Conservation (phyloP, 2,113 vertebrate genomes). For the Chauna torquata region DNA sequence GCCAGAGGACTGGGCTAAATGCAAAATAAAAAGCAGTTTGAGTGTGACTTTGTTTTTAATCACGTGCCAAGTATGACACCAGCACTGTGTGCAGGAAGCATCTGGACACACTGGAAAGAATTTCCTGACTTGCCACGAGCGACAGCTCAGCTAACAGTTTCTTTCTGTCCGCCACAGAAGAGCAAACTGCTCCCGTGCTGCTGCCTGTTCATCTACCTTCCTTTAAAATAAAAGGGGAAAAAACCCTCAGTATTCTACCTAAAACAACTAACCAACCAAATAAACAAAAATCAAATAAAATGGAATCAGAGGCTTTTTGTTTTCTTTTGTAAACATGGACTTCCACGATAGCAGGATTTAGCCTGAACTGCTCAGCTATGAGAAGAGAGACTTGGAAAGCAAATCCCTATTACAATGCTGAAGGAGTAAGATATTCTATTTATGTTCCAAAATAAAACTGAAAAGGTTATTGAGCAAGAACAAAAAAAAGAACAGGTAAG, state of each 20-base stretch:
- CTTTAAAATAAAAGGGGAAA: not conserved
- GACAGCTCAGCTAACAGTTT: not conserved
- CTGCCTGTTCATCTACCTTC: not conserved
- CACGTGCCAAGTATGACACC: conserved; percentile 20
- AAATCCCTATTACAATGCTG: not conserved
- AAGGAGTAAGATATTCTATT: not conserved
- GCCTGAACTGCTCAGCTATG: not conserved
- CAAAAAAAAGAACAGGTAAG: not conserved
- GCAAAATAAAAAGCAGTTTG: not conserved
- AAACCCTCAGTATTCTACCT: not conserved
- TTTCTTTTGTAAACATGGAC: not conserved
- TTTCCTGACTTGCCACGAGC: not conserved
- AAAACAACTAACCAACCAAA: not conserved
- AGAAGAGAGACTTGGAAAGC: not conserved
- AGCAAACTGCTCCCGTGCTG: not conserved
- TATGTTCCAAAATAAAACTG: not conserved
- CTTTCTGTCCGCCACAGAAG: not conserved
- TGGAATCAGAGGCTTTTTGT: not conserved
- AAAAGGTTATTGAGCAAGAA: not conserved
- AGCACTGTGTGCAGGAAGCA: conserved; percentile 48
- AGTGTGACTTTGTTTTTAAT: not conserved
- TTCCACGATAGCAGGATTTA: not conserved
- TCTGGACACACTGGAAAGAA: conserved; percentile 56
- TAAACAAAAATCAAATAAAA: not conserved
- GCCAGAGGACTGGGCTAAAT: not conserved